Evolutionary conservation across 2,797 vertebrate genomes (phyloP).

Genomic region (Delichon dasypus): DNA sequence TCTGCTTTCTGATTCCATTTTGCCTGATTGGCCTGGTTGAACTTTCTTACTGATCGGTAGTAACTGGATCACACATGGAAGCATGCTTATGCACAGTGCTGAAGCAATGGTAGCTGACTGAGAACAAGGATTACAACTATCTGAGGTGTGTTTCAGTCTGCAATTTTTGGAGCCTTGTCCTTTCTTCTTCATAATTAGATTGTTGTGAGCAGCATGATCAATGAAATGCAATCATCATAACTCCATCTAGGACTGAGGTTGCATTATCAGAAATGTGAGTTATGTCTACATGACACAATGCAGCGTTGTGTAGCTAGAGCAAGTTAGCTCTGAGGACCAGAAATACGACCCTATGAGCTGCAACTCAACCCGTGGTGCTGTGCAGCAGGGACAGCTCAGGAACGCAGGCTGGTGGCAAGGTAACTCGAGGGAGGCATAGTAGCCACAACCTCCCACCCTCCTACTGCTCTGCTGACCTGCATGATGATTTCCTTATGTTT

Average conservation of each 20-base stretch:
- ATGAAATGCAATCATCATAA: neutral
- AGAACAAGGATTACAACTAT: neutral
- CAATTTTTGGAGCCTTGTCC: neutral
- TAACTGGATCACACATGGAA: neutral
- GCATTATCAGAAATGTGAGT: neutral
- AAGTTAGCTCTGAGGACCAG: neutral
- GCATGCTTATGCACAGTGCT: neutral
- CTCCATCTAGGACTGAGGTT: neutral
- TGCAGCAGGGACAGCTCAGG: neutral
- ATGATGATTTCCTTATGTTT: neutral
- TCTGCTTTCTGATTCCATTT: neutral
- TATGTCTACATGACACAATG: neutral
- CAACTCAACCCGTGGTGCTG: neutral
- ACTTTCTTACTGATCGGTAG: neutral
- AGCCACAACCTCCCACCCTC: neutral
- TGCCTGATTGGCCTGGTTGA: neutral
- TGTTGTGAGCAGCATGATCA: neutral
- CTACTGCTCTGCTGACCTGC: neutral
- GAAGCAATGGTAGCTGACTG: neutral
- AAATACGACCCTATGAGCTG: neutral
- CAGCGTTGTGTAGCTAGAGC: neutral
- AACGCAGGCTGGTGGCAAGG: neutral
- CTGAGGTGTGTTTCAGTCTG: neutral
- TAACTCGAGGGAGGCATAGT: neutral
- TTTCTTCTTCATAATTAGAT: conserved; percentile 21